phyloP scores from a whole-genome alignment of 1,140 invertebrate species.

The Belonocnema kinseyi region DNA sequence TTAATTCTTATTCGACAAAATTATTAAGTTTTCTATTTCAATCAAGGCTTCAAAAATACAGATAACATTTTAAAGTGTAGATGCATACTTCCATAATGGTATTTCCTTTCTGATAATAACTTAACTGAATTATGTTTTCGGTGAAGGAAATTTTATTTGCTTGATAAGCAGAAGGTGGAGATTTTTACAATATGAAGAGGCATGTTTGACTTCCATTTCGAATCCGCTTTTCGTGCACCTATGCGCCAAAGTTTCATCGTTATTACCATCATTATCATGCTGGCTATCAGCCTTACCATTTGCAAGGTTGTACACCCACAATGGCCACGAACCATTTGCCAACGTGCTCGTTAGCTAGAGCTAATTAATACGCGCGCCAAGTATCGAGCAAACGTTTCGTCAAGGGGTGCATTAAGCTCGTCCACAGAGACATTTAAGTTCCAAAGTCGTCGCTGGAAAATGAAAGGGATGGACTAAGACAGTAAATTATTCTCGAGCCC shows the following conservation, averaged over 20 bases:
- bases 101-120: conserved; percentile 1
- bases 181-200: conserved; percentile 15
- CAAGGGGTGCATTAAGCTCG: conserved; percentile 25
- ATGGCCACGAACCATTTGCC: conserved; percentile 59
- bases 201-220: conserved; percentile 25
- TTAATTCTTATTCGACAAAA: not conserved
- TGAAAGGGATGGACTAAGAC: conserved; percentile 13
- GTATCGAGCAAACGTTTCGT: conserved; percentile 52
- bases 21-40: not conserved
- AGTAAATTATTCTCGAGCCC: conserved; percentile 13
- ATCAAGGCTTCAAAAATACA: no score
- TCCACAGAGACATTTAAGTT: not conserved
- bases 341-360: conserved; percentile 55
- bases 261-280: conserved; percentile 57
- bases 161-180: conserved; percentile 14
- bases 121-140: not conserved
- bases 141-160: not conserved
- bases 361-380: conserved; percentile 61
- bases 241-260: conserved; percentile 45
- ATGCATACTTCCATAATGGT: no score
- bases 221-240: conserved; percentile 33
- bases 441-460: not conserved
- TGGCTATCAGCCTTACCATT: conserved; percentile 63
- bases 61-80: no score
- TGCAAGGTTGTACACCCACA: conserved; percentile 50